Base-by-base conservation (phyloP, 2,113 vertebrate genomes). In the Salvelinus namaycush region DNA sequence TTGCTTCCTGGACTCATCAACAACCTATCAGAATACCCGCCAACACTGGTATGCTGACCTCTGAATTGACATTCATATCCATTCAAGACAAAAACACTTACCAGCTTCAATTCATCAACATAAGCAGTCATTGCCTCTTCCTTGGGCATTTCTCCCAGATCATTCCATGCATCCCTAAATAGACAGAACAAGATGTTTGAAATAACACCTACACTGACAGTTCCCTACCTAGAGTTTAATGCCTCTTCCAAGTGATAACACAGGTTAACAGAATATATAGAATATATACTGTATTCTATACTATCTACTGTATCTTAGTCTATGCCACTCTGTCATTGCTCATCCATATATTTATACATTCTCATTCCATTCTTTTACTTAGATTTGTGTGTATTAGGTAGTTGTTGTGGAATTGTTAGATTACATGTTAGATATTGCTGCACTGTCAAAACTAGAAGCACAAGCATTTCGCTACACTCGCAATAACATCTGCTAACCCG, bases 101-200 rank as follows among this genome's bases (percentile, higher is more conserved):
- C 98, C 94, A 97, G 95, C 91, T 99, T 99, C 94, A 99, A 97
- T 93, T 99, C 96, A 82, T 99, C 96, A 81, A 99, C 97, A 79
- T 99, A 99, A 0, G 96, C 96, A 59, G 93, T 90, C 98, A 99
- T 99, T n/a, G 98, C 98, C 83, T 97, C 95, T 87, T 97, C 96
- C 92, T 95, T 97, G 29, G 95, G 84, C 98, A 99, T 99, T 22
- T 97, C 91, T 78, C 96, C 97, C 77, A 99, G 89, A 57, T 95
- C 94, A 90, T 92, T 96, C 98, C 98, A 99, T 1, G 97, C 95
- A 86, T 98, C 96, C 98, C 98, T 99, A 86, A 22, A 72, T 3
- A 34, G 71, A 76, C 11, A 74, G 49, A 68, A 68, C n/a, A 48
- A 4, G 9, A 64, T n/a, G 69, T 34, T 57, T 14, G 72, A 65